Evolutionary conservation across 2,888 invertebrate genomes (phyloP), one percentile per base, ranked within the genome.

Genomic region (Luperina nickerlii): DNA sequence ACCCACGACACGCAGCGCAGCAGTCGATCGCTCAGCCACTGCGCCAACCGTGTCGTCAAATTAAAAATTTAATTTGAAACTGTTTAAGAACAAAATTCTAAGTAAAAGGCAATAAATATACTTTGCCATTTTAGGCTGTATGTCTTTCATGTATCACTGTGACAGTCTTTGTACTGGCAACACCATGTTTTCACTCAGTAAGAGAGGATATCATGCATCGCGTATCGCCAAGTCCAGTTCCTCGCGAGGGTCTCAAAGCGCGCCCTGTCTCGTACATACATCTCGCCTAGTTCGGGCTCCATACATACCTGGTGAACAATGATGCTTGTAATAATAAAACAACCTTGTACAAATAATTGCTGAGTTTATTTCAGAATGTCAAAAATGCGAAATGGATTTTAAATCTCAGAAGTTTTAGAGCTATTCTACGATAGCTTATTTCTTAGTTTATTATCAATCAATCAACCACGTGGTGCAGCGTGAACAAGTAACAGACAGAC

Each of bases 151-250:
- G 18, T 15, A 54, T 85, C 45, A 45, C 6, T 66, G 38, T 20
- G n/a, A 27, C 65, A 66, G 65, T 70, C 13, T 66, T 27, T 13
- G 27, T 60, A 68, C 66, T n/a, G 45, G 74, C 27, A 45, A 67
- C 6, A 13, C 6, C 18, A 38, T 8, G 8, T 48, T 20, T 24
- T 27, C 62, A 11, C 83, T 91, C 88, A 93, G 67, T 91, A 92
- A 0, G 97, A 95, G 87, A 97, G 94, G n/a, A 97, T 92, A 90
- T 98, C 98, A 89, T 98, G 98, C 98, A 98, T 98, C 54, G 98
- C 99, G 95, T 98, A 99, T 90, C 98, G 98, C 98, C 99, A 99
- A 0, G 99, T 99, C 99, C 99, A 99, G 15, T 97, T 97, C 67
- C 98, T 97, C 0, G 99, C 99, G 62, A 99, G 97, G 83, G 98